These are phyloP conservation scores for Anisognathus igniventris DNA, from an alignment of 2,797 vertebrate species.

Conservation along the genomic window DNA sequence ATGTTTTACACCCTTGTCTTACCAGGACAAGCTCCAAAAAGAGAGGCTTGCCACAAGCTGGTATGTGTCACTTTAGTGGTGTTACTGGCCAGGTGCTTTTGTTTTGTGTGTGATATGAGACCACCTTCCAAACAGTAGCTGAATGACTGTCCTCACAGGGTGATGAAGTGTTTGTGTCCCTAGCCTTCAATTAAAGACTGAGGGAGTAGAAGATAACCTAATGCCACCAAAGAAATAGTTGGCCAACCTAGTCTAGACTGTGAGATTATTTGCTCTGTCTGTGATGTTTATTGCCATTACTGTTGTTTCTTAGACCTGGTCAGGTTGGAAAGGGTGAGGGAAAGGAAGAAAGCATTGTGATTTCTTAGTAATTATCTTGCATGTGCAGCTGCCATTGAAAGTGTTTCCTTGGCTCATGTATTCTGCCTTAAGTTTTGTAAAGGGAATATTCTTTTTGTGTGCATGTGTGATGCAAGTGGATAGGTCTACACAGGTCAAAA, in stretches of 20 bases:
- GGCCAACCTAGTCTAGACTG: background rate
- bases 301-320: background rate
- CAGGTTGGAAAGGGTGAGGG: background rate
- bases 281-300: background rate
- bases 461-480: background rate
- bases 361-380: background rate
- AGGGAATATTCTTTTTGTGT: background rate
- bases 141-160: accelerated
- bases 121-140: background rate
- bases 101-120: background rate
- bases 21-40: background rate
- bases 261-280: background rate
- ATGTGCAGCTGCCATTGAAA: background rate
- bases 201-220: background rate
- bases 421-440: background rate
- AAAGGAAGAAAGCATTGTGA: background rate
- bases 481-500: background rate
- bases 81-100: background rate
- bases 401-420: background rate
- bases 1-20: background rate
- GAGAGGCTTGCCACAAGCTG: background rate
- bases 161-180: background rate
- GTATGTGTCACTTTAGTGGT: background rate
- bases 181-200: background rate
- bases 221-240: background rate